Conservation (phyloP, 2,797 vertebrate species). For the Ibycter americanus region DNA sequence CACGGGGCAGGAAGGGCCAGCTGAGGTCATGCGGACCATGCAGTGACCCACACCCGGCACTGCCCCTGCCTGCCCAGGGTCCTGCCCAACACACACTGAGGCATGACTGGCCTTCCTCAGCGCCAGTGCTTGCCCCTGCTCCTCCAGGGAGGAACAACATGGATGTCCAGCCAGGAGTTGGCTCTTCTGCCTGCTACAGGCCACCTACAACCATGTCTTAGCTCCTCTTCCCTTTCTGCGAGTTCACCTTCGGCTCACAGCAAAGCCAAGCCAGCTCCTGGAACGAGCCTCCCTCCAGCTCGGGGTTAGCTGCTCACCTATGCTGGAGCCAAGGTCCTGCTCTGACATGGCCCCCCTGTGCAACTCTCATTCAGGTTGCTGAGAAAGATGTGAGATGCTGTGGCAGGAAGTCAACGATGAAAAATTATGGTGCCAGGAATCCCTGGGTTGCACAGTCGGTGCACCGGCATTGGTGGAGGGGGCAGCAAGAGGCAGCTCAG, state of each 20-base stretch:
- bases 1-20: background rate
- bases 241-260: background rate
- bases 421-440: accelerated
- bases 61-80: too few species aligned
- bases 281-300: background rate
- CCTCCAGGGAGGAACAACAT: accelerated
- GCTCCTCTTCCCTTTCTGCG: background rate
- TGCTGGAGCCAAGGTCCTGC: background rate
- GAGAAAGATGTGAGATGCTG: background rate
- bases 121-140: background rate
- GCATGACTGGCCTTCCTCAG: background rate
- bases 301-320: background rate
- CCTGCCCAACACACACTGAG: accelerated
- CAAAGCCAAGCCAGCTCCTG: background rate
- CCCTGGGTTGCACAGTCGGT: accelerated
- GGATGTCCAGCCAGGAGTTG: too few species aligned
- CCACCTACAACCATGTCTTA: background rate
- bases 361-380: background rate
- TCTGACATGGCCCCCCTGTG: accelerated
- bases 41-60: accelerated
- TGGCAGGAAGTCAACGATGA: background rate
- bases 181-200: background rate
- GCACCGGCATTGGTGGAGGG: accelerated
- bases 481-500: background rate
- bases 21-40: accelerated